phyloP scores from a whole-genome alignment of 2,888 invertebrate species.

The Athrips mouffetella region DNA sequence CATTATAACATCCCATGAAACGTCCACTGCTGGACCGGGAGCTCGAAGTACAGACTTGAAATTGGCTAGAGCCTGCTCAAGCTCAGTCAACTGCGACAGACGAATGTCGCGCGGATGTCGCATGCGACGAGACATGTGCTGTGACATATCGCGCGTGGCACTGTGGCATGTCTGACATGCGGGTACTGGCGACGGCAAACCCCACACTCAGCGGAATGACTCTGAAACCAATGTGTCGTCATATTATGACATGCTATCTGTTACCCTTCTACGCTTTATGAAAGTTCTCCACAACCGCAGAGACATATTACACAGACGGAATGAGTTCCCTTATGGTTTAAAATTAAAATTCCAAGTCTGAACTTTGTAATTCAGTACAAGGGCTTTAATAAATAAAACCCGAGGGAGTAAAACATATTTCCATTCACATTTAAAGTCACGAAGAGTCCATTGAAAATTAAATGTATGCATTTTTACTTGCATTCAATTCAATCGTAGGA shows the following conservation, averaged over 20 bases:
- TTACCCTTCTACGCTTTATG: not conserved
- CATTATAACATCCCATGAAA: too few species aligned
- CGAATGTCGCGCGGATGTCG: not conserved
- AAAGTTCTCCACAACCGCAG: not conserved
- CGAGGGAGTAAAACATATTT: too few species aligned
- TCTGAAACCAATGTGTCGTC: not conserved
- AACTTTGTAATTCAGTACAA: not conserved
- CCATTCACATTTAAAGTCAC: too few species aligned
- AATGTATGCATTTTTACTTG: too few species aligned
- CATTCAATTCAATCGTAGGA: too few species aligned
- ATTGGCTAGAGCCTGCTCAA: not conserved
- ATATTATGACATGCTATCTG: constrained; percentile 5
- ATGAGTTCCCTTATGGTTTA: not conserved
- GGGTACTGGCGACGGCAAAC: not conserved
- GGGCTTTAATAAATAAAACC: too few species aligned
- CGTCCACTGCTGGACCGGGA: too few species aligned
- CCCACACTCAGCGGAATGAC: not conserved
- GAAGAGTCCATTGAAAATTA: too few species aligned
- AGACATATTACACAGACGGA: not conserved
- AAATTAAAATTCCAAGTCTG: not conserved
- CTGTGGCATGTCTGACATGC: not conserved
- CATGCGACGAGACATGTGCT: too few species aligned
- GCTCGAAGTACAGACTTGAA: too few species aligned
- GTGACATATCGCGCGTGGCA: too few species aligned
- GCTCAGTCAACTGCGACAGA: not conserved